Evolutionary conservation across 2,888 invertebrate genomes (phyloP).

Genomic region (Arctia plantaginis): DNA sequence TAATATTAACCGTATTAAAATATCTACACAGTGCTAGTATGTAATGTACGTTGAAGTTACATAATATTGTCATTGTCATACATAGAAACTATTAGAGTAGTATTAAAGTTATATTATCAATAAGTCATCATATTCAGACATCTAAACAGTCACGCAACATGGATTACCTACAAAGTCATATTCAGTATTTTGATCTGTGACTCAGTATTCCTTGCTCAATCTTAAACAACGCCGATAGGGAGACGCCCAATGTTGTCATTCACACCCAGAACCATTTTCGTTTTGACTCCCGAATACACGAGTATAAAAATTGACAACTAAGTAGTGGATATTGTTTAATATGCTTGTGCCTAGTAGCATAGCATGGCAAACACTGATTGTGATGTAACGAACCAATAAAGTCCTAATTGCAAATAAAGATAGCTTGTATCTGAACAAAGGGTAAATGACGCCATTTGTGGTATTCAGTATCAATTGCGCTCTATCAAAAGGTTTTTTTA

Average conservation of each 20-base stretch:
- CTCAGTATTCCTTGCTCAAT: neutral
- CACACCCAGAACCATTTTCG: neutral
- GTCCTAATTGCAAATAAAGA: neutral
- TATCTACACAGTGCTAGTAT: neutral
- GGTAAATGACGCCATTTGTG: neutral
- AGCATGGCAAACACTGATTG: neutral
- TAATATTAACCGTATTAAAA: neutral
- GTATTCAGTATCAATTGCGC: neutral
- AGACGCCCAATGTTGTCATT: neutral
- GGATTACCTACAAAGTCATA: neutral
- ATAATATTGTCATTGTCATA: neutral
- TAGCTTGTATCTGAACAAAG: neutral
- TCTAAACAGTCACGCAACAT: neutral
- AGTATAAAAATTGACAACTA: neutral
- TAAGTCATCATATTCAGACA: neutral
- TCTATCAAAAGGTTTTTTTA: neutral
- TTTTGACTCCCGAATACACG: neutral
- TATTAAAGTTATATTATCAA: neutral
- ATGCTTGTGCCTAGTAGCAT: neutral
- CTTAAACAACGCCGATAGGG: neutral
- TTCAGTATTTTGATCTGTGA: neutral
- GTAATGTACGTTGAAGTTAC: neutral
- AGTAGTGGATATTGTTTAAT: neutral
- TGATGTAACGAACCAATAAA: too few species aligned
- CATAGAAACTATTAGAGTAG: neutral